Evolutionary conservation across 2,888 invertebrate species (phyloP).

Genomic region (Entomobrya multifasciata): DNA sequence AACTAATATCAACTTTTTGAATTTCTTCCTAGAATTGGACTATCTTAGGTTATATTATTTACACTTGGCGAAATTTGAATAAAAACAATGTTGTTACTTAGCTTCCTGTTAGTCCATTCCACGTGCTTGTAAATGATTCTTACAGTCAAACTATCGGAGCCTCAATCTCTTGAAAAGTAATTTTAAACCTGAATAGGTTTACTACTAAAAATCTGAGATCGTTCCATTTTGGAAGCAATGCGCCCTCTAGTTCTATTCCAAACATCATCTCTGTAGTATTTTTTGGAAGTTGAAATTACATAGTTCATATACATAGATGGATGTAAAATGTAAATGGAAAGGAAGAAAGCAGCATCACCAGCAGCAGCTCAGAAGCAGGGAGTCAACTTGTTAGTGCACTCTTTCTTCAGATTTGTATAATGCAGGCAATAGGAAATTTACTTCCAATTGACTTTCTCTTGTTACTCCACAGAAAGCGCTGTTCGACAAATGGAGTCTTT

Average conservation of each 20-base stretch:
- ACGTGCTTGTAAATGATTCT: too few relatives aligned
- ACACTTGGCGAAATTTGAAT: too few relatives aligned
- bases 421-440: neutral
- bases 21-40: too few relatives aligned
- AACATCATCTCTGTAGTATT: neutral
- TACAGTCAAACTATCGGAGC: too few relatives aligned
- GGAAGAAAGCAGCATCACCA: neutral
- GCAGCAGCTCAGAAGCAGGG: too few relatives aligned
- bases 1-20: too few relatives aligned
- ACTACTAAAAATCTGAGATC: too few relatives aligned
- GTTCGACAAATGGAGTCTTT: neutral
- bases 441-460: slow-evolving; percentile 33
- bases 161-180: too few relatives aligned
- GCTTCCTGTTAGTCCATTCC: too few relatives aligned
- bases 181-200: too few relatives aligned
- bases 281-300: neutral
- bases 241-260: neutral
- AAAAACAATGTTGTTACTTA: too few relatives aligned
- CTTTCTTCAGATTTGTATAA: neutral
- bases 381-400: slow-evolving; percentile 32
- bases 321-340: neutral
- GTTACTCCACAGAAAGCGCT: slow-evolving; percentile 42
- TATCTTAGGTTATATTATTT: too few relatives aligned
- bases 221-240: neutral
- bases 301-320: neutral